Base-by-base conservation (phyloP, 2,888 invertebrate genomes). In the Automeris io region DNA sequence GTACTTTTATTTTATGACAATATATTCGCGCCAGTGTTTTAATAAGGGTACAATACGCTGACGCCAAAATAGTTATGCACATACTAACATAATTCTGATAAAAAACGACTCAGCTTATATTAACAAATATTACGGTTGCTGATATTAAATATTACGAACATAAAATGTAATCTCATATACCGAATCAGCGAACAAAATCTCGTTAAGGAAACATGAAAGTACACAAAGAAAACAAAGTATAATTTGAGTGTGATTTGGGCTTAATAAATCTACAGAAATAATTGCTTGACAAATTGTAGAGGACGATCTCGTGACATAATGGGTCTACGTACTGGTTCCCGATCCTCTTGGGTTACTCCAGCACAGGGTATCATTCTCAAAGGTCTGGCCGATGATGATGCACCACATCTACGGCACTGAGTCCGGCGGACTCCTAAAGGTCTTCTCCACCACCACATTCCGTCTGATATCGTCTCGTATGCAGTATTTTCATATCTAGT, bases 231-330 rank as follows among this genome's bases (percentile, higher is more conserved):
- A n/a, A n/a, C n/a, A n/a, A n/a, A n/a, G n/a, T n/a, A n/a, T n/a
- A n/a, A n/a, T n/a, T n/a, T n/a, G n/a, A n/a, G 9, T 21, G 33
- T 2, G 12, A 12, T 25, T 12, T 25, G 11, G 4, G 25, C 12
- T 11, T 12, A 12, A 12, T 1, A 16, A 2, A 24, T 21, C 18
- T 37, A 78, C 47, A 74, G 61, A 63, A 82, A 82, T 42, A 82
- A 60, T 51, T 80, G 80, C 46, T 76, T 76, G 22, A 80, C 70
- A 52, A 82, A 79, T 36, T 73, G 69, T 41, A 85, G 53, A 2
- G 85, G 85, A 16, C 85, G 73, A 49, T 82, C 77, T 16, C 74
- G 70, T 2, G 83, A 83, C 51, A 69, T 58, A 4, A 69, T 18
- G 0, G 70, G 68, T 1, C 73, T 64, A 2, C 59, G 56, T 3